phyloP scores from a whole-genome alignment of 2,888 invertebrate species.

The Cotesia congregata region DNA sequence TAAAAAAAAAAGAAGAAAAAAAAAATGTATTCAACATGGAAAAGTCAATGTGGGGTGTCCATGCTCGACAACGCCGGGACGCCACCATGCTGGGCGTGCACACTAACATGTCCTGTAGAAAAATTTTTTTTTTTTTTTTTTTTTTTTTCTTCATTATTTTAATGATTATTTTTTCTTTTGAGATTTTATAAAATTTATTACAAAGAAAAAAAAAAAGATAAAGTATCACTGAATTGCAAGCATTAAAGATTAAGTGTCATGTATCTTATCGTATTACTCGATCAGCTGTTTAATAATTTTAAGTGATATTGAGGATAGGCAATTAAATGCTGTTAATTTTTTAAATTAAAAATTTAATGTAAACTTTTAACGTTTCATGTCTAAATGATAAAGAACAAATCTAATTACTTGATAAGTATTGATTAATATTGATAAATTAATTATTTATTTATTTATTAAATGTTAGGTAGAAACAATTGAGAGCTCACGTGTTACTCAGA shows the following conservation, averaged over 20 bases:
- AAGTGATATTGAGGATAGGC: conserved; percentile 42
- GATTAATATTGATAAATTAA: too few relatives aligned
- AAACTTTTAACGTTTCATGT: too few relatives aligned
- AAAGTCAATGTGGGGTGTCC: conserved; percentile 24
- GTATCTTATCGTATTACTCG: conserved; percentile 47
- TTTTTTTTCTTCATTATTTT: background rate
- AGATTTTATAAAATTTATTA: background rate
- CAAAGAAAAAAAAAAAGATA: background rate
- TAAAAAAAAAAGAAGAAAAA: conserved; percentile 5
- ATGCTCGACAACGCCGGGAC: conserved; percentile 49
- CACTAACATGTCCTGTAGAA: conserved; percentile 35
- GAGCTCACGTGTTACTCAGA: background rate
- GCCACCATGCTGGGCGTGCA: conserved; percentile 72
- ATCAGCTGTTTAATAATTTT: conserved; percentile 52
- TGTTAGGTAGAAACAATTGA: background rate
- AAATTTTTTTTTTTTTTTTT: background rate
- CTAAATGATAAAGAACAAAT: too few relatives aligned
- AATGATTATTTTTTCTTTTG: background rate
- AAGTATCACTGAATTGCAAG: background rate
- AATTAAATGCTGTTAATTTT: conserved; percentile 14
- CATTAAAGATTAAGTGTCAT: background rate
- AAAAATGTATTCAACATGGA: conserved; percentile 2
- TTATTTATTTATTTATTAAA: too few relatives aligned
- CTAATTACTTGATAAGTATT: too few relatives aligned
- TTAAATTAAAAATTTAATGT: background rate